Percentiles rank a stretch among this genome's conserved stretches.
phyloP scores from a whole-genome alignment of 2,888 invertebrate species.

The Drosophila putrida region DNA sequence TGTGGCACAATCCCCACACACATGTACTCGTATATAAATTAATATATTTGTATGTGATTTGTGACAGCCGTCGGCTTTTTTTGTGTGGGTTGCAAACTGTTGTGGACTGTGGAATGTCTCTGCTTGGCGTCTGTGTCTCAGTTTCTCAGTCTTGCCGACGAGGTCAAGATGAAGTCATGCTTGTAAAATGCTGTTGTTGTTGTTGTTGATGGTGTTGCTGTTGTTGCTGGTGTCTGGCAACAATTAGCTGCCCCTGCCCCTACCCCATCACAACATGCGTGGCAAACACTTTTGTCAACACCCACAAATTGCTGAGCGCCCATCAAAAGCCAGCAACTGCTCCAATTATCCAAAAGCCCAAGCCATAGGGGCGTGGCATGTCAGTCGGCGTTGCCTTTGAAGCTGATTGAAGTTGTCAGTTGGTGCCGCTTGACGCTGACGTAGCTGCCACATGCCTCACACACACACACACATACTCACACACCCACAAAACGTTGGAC shows the following conservation, averaged over 20 bases:
- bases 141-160: slow-evolving; percentile 41
- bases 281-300: slow-evolving; percentile 73
- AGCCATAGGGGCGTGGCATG: slow-evolving; percentile 62
- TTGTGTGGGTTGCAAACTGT: slow-evolving; percentile 47
- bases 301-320: slow-evolving; percentile 59
- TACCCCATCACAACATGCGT: slow-evolving; percentile 21
- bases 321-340: slow-evolving; percentile 40
- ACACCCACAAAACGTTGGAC: slow-evolving; percentile 8
- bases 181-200: slow-evolving; percentile 54
- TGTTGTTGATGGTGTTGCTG: slow-evolving; percentile 8
- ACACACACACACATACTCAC: neutral
- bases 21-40: neutral
- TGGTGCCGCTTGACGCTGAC: slow-evolving; percentile 28
- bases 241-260: slow-evolving; percentile 41
- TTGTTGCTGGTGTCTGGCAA: slow-evolving; percentile 33
- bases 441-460: slow-evolving; percentile 18
- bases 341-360: slow-evolving; percentile 65
- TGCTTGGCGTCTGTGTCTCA: slow-evolving; percentile 14
- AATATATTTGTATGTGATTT: slow-evolving; percentile 34
- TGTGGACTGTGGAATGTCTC: neutral
- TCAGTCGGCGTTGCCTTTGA: slow-evolving; percentile 75
- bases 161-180: slow-evolving; percentile 81
- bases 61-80: slow-evolving; percentile 47
- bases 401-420: slow-evolving; percentile 79
- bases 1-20: slow-evolving; percentile 41